Evolutionary conservation across 2,888 invertebrate genomes (phyloP).

Genomic region (Perizoma flavofasciatum): DNA sequence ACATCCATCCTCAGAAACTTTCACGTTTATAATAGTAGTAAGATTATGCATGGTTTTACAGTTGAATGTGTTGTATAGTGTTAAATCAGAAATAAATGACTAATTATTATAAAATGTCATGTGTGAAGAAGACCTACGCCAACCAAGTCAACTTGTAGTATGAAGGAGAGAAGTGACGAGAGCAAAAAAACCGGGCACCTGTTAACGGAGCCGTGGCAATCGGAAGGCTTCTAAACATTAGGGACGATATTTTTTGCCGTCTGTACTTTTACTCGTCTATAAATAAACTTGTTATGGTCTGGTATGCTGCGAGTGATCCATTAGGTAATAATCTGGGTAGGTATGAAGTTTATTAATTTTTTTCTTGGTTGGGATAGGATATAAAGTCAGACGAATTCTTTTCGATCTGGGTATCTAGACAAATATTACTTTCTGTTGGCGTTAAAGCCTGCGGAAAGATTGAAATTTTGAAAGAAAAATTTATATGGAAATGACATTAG

Average conservation of each 20-base stretch:
- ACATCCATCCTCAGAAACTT: too few relatives aligned
- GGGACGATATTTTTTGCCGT: constrained; percentile 66
- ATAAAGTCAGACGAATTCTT: too few relatives aligned
- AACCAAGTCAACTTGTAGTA: constrained; percentile 57
- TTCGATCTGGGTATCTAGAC: too few relatives aligned
- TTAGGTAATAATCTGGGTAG: constrained; percentile 44
- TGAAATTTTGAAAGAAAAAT: too few relatives aligned
- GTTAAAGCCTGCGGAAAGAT: too few relatives aligned
- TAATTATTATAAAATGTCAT: constrained; percentile 18
- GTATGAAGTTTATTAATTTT: constrained; percentile 43
- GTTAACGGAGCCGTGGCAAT: constrained; percentile 51
- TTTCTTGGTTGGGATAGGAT: constrained; percentile 18
- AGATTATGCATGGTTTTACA: too few relatives aligned
- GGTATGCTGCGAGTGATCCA: constrained; percentile 50
- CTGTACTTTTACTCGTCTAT: constrained; percentile 62
- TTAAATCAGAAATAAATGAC: too few relatives aligned
- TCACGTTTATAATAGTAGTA: too few relatives aligned
- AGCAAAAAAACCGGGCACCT: constrained; percentile 57
- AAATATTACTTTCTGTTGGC: too few relatives aligned
- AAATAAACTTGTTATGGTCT: constrained; percentile 67
- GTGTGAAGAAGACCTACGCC: constrained; percentile 64
- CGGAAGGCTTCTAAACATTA: constrained; percentile 67
- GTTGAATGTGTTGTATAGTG: too few relatives aligned
- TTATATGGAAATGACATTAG: too few relatives aligned
- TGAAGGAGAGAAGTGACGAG: constrained; percentile 44